Percentiles rank a stretch among this genome's conserved stretches.
Evolutionary conservation across 2,797 vertebrate species (phyloP).

Genomic region (Atherinosoma microstoma): DNA sequence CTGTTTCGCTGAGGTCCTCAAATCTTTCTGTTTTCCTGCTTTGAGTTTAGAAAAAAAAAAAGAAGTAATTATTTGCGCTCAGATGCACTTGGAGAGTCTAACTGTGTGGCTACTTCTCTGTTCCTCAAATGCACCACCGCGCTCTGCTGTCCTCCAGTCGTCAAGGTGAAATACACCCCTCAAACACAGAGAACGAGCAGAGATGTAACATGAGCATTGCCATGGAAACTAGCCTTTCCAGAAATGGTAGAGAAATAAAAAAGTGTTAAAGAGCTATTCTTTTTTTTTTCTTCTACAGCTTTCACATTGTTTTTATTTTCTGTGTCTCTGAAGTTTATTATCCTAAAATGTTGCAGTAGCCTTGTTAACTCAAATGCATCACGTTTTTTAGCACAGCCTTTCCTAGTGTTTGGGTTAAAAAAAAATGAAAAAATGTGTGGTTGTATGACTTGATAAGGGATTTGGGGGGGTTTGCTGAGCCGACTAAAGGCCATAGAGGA

Average conservation of each 20-base stretch:
- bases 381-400: conserved; percentile 45
- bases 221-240: conserved; percentile 69
- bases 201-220: conserved; percentile 56
- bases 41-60: conserved; percentile 16
- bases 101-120: conserved; percentile 25
- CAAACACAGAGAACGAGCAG: conserved; percentile 56
- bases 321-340: conserved; percentile 61
- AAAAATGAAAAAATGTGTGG: conserved; percentile 49
- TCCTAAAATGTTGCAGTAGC: conserved; percentile 43
- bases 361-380: conserved; percentile 61
- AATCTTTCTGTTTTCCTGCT: neutral
- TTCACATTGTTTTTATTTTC: conserved; percentile 55
- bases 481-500: conserved; percentile 22
- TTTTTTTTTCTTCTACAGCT: conserved; percentile 56
- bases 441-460: conserved; percentile 45
- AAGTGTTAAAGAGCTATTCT: conserved; percentile 48
- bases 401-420: conserved; percentile 36
- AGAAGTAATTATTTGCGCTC: neutral
- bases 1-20: conserved; percentile 12
- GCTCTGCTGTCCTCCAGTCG: conserved; percentile 62
- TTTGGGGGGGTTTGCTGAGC: conserved; percentile 32
- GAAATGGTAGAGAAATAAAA: conserved; percentile 27
- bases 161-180: conserved; percentile 71
- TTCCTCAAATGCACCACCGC: conserved; percentile 44
- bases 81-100: conserved; percentile 14